Conservation (phyloP, 1,140 invertebrate species). For the Saccostrea echinata region DNA sequence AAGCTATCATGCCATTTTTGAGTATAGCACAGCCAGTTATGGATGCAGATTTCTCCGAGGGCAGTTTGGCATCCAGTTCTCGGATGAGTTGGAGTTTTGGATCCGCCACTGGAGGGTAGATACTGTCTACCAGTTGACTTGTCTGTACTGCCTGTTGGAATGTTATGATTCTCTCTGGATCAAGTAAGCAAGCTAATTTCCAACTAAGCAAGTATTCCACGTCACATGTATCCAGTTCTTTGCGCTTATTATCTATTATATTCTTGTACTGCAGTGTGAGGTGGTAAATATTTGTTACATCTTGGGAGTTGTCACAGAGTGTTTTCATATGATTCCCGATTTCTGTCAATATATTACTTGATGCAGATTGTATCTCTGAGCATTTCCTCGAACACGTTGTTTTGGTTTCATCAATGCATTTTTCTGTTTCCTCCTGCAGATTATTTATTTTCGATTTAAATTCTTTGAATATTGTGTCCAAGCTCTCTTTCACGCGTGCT, state of each 20-base stretch:
- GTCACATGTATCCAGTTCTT: background rate
- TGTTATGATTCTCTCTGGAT: background rate
- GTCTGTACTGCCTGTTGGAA: background rate
- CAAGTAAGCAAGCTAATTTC: background rate
- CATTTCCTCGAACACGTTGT: background rate
- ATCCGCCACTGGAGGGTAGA: background rate
- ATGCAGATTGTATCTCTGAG: background rate
- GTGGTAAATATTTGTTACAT: background rate
- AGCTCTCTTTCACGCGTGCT: background rate
- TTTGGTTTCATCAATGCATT: background rate
- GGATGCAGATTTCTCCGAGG: background rate
- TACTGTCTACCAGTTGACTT: background rate
- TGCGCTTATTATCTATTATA: background rate
- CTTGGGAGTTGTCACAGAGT: background rate
- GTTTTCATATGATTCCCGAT: background rate
- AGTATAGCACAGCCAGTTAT: background rate
- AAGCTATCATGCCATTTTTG: background rate
- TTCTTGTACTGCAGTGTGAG: background rate
- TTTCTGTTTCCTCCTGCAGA: background rate
- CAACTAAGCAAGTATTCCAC: background rate
- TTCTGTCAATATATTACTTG: background rate
- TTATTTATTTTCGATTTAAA: background rate
- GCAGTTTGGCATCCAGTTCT: background rate
- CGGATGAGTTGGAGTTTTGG: background rate
- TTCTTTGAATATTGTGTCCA: background rate